Evolutionary conservation across 1,140 invertebrate genomes (phyloP).

Genomic region (Papilio dardanus): DNA sequence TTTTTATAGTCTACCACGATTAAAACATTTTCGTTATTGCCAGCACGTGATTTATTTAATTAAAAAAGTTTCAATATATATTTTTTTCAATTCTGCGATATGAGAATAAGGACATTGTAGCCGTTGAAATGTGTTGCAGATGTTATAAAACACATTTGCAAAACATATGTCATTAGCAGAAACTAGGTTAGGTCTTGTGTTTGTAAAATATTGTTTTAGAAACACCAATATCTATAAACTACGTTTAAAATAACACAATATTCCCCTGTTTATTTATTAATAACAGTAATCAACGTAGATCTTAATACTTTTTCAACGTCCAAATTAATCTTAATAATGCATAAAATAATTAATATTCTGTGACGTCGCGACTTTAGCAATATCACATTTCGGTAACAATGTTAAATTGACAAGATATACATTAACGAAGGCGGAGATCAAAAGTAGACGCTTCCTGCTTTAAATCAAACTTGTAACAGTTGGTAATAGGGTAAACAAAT

Average conservation of each 20-base stretch:
- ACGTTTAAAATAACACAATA: too few species aligned
- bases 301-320: neutral
- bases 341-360: conserved; percentile 3
- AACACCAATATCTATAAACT: too few species aligned
- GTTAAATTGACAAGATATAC: conserved; percentile 38
- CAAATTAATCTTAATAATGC: conserved; percentile 23
- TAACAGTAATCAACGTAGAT: neutral
- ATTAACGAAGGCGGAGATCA: conserved; percentile 44
- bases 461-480: conserved; percentile 54
- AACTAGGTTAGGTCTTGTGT: neutral
- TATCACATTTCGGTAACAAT: conserved; percentile 41
- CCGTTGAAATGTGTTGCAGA: conserved; percentile 6
- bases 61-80: conserved; percentile 21
- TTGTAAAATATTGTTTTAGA: too few species aligned
- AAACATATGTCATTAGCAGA: conserved; percentile 41
- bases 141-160: conserved; percentile 40
- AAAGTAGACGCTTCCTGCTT: conserved; percentile 55
- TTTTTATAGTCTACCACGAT: conserved; percentile 42
- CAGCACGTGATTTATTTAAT: conserved; percentile 34
- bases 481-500: neutral
- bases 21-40: conserved; percentile 25
- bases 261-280: neutral
- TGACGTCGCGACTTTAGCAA: conserved; percentile 19
- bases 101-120: conserved; percentile 17
- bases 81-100: neutral